A percentile compares a stretch with the other conserved stretches of the same genome.
These are phyloP conservation scores for Gambelia wislizenii DNA, from an alignment of 2,797 vertebrate genomes.

Conservation along the genomic window DNA sequence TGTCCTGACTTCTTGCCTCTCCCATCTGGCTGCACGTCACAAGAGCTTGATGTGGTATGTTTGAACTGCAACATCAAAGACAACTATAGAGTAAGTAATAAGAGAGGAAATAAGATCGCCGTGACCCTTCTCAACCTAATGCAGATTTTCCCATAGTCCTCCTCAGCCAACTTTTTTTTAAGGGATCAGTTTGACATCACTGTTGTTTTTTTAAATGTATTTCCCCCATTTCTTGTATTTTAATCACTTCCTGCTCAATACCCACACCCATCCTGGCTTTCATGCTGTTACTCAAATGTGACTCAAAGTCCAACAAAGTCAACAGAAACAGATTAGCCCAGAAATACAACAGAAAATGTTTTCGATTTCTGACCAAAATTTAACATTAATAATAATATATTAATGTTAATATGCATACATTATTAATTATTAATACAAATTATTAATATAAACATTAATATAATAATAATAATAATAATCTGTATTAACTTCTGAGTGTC, in stretches of 20 bases:
- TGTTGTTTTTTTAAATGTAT: not conserved
- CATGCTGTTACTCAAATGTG: not conserved
- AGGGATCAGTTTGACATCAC: slow-evolving; percentile 13
- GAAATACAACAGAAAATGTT: not conserved
- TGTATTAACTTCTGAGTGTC: too few relatives aligned
- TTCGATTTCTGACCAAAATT: not conserved
- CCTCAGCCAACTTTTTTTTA: slow-evolving; percentile 23
- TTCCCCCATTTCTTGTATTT: not conserved
- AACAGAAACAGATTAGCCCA: not conserved
- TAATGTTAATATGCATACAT: too few relatives aligned
- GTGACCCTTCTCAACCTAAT: slow-evolving; percentile 38
- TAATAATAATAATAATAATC: too few relatives aligned
- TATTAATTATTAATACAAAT: too few relatives aligned
- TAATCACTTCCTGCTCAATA: slow-evolving; percentile 23
- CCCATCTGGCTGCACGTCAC: slow-evolving; percentile 4
- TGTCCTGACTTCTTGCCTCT: slow-evolving; percentile 36
- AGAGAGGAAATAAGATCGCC: slow-evolving; percentile 18
- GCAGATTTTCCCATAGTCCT: slow-evolving; percentile 34
- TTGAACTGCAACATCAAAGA: slow-evolving; percentile 48
- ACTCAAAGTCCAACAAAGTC: not conserved
- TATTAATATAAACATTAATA: too few relatives aligned
- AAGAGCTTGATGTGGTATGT: slow-evolving; percentile 1
- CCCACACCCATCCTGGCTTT: not conserved
- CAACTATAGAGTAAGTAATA: not conserved
- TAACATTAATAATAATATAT: too few relatives aligned